phyloP scores from a whole-genome alignment of 2,797 vertebrate species.

The Hypotaenidia okinawae region DNA sequence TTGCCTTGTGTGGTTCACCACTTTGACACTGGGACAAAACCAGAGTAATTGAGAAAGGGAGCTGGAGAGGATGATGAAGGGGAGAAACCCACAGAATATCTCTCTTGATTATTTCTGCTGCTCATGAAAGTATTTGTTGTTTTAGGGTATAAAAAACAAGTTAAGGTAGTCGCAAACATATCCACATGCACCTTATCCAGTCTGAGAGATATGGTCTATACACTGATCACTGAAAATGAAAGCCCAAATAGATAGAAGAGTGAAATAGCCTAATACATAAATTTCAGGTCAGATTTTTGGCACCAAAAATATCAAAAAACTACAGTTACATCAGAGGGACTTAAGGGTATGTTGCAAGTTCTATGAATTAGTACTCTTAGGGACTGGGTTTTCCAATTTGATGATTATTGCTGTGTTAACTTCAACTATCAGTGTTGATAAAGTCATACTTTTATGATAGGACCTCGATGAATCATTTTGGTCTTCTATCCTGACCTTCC shows the following conservation, averaged over 20 bases:
- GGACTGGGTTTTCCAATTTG: background rate
- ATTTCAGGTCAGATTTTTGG: background rate
- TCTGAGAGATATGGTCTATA: background rate
- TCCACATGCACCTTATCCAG: fast-evolving
- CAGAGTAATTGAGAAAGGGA: background rate
- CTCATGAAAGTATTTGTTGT: background rate
- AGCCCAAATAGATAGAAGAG: background rate
- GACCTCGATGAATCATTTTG: background rate
- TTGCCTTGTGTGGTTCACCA: background rate
- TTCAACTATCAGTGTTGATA: background rate
- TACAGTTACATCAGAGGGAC: background rate
- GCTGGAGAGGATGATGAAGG: background rate
- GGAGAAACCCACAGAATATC: background rate
- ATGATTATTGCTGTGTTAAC: background rate
- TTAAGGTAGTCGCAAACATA: background rate
- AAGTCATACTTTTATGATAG: background rate
- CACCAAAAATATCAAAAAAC: background rate
- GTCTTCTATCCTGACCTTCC: background rate
- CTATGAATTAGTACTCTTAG: background rate
- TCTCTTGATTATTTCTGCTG: background rate
- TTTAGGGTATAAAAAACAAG: background rate
- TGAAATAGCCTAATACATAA: background rate
- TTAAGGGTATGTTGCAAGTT: background rate
- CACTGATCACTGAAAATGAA: background rate
- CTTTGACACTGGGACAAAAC: background rate